Evolutionary conservation across 2,113 vertebrate species (phyloP), one percentile per base, ranked within the genome.

Genomic region (Myotis brandtii): DNA sequence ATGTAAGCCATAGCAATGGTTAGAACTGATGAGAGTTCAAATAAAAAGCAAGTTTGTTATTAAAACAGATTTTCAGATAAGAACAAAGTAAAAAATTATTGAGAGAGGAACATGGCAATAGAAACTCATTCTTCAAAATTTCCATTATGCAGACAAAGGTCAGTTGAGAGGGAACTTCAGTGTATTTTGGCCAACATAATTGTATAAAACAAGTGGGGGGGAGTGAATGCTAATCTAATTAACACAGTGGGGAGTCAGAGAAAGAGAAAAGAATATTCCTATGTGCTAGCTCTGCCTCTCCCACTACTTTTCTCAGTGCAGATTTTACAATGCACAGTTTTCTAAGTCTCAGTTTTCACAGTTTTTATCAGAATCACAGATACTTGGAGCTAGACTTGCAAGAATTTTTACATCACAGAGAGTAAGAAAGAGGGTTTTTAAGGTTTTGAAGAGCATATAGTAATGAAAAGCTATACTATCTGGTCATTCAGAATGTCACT

Each of bases 31-130:
- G 62, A 70, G 34, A 14, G 9, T 92, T 92, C 32, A 76, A 70
- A 86, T 48, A 77, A 93, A 72, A 43, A 72, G 27, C 75, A 94
- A 62, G 27, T 34, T 84, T 81, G 34, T 87, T 91, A 70, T 62
- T 43, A 89, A 95, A 95, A 84, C 52, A 95, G 62, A 88, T 87
- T 89, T 80, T 66, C 46, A 96, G 84, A 87, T 96, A 93, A 93
- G 88, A 95, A 43, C 82, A 85, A 88, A 59, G 37, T 69, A 62
- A 66, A 83, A 88, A 80, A 40, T 59, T 70, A 66, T 17, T 40
- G 62, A 66, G 16, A 91, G 56, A 46, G 80, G 10, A 86, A 70
- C 0, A 1, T 14, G 17, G 48, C 21, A 18, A 7, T 69, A 86
- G 93, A 95, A 94, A 89, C 52, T 82, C 52, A 13, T 14, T 93